phyloP scores from a whole-genome alignment of 2,888 invertebrate species.

The Podabrus alpinus region DNA sequence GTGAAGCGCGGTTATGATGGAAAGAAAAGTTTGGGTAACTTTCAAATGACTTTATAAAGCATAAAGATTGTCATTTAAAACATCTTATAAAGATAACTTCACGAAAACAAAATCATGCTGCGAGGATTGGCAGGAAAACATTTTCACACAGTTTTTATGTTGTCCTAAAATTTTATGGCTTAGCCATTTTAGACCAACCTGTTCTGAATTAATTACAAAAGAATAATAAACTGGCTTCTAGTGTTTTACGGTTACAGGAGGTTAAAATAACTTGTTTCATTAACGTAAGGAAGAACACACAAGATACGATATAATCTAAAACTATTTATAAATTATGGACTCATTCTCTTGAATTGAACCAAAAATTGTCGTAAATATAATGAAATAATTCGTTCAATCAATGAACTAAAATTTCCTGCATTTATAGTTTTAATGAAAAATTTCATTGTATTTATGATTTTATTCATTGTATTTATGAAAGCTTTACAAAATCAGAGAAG shows the following conservation, averaged over 20 bases:
- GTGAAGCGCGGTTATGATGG: neutral
- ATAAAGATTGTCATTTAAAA: neutral
- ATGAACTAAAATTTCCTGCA: too few species aligned
- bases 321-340: too few species aligned
- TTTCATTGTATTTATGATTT: too few species aligned
- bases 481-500: too few species aligned
- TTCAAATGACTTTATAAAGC: neutral
- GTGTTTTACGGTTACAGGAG: neutral
- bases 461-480: too few species aligned
- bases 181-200: neutral
- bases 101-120: neutral
- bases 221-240: neutral
- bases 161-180: neutral
- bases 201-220: neutral
- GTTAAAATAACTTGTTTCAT: too few species aligned
- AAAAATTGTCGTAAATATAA: too few species aligned
- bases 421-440: too few species aligned
- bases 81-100: neutral
- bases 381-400: too few species aligned
- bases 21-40: neutral
- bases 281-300: too few species aligned
- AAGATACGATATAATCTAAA: too few species aligned
- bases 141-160: neutral
- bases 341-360: too few species aligned
- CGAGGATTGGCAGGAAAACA: neutral